phyloP scores from a whole-genome alignment of 2,797 vertebrate species.

The Siniperca obscura region DNA sequence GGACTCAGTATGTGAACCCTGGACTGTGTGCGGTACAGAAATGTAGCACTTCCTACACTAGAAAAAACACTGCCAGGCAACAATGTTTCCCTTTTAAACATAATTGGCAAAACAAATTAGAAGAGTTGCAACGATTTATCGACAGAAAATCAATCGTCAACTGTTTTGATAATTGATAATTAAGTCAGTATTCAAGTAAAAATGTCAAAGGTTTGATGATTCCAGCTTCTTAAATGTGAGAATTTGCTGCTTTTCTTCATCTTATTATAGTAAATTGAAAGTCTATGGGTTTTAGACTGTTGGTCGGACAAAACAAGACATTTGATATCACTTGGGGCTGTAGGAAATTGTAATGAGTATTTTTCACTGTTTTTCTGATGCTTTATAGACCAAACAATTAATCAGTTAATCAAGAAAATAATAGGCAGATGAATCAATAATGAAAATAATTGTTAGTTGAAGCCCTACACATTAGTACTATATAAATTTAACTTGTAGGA shows the following conservation, averaged over 20 bases:
- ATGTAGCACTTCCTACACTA: background rate
- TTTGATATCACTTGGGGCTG: background rate
- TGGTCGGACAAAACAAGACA: background rate
- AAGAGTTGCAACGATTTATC: background rate
- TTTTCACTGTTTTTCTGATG: background rate
- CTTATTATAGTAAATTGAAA: no score
- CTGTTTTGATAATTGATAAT: background rate
- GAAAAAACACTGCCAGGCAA: background rate
- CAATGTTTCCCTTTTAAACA: background rate
- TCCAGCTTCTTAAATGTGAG: no score
- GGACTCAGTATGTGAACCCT: no score
- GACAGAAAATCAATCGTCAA: no score
- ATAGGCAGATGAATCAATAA: background rate
- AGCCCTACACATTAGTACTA: background rate
- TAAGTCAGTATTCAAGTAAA: background rate
- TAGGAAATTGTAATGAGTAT: background rate
- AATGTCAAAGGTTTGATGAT: no score
- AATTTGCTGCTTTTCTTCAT: no score
- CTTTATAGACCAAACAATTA: background rate
- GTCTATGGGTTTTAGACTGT: no score
- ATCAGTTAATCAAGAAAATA: background rate
- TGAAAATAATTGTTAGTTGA: background rate
- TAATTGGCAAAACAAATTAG: background rate
- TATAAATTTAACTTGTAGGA: background rate
- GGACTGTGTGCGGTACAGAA: no score